Evolutionary conservation across 2,113 vertebrate species (phyloP), one percentile per base, ranked within the genome.

Genomic region (Melanotaenia duboulayi): DNA sequence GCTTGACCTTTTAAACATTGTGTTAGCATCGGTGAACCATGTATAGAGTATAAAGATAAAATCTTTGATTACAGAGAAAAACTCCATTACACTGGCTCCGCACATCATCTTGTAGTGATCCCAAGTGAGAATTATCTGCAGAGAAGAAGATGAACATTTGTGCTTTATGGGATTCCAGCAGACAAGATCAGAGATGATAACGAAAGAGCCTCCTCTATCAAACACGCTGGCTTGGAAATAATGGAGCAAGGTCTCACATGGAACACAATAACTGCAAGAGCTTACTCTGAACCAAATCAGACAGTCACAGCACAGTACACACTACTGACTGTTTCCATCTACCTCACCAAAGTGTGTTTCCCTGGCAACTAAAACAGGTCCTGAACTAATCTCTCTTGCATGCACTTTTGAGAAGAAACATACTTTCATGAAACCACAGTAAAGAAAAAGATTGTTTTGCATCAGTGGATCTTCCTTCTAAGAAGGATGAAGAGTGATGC

Each of bases 311-410:
- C 65, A 39, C 49, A 39, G 60, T 22, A 46, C 65, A 39, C 49
- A 39, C 56, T 22, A 46, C 37, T 2, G 25, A 40, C 57, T 75
- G 49, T 80, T 73, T 76, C 40, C 2, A 23, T 40, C 46, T 49
- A 42, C 8, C 37, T 69, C 19, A 17, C 28, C 50, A 58, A 68
- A 58, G 66, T 4, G 40, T 9, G 57, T 90, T 76, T 85, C 81
- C 71, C 32, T 82, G 83, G 75, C 70, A 82, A 86, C 83, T 35
- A 51, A 52, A 65, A 56, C 44, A 42, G 35, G 16, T 64, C 50
- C 25, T 79, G 55, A 80, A 76, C 76, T 71, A 57, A 54, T n/a
- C 56, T 71, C n/a, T 42, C 55, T 72, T 35, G 48, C 58, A 73
- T 51, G 58, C 56, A 84, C 72, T 68, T 76, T 73, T 71, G 69